These are phyloP conservation scores for Porites evermanni DNA, from an alignment of 92 coral and sea anemone genomes.

Conservation along the genomic window DNA sequence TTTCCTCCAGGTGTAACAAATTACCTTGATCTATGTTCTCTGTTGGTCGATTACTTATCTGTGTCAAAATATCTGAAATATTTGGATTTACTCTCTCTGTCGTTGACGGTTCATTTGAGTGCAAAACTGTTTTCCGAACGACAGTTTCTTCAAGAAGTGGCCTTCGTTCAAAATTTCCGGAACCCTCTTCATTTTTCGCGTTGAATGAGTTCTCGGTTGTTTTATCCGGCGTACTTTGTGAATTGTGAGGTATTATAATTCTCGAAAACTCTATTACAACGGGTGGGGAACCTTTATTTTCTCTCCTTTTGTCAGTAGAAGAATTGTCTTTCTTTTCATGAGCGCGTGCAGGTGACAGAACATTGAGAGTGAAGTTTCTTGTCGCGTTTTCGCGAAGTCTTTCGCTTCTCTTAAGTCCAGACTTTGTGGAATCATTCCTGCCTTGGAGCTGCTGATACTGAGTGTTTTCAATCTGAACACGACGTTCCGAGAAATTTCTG, in stretches of 20 bases:
- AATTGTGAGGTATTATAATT: conserved; percentile 20
- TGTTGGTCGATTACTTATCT: conserved; percentile 2
- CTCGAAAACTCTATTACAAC: conserved; percentile 66
- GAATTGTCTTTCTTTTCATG: conserved; percentile 12
- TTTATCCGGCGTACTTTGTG: background rate
- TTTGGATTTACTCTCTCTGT: background rate
- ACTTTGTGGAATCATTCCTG: background rate
- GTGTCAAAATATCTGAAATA: conserved; percentile 2
- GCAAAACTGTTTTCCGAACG: background rate
- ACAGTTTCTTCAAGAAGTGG: background rate
- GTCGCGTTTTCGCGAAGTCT: background rate
- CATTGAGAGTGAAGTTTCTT: conserved; percentile 11
- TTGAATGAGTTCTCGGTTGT: background rate
- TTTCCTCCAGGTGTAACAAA: conserved; percentile 23
- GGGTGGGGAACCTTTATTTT: conserved; percentile 52
- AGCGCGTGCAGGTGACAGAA: conserved; percentile 16
- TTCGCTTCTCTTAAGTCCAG: background rate
- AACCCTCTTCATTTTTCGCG: conserved; percentile 22
- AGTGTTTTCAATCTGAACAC: background rate
- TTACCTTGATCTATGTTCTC: background rate
- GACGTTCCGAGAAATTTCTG: background rate
- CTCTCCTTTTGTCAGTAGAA: conserved; percentile 38
- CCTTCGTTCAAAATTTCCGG: background rate
- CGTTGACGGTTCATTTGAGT: background rate
- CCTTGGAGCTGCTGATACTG: background rate